phyloP scores from a whole-genome alignment of 2,888 invertebrate species.

The Platycheirus albimanus region DNA sequence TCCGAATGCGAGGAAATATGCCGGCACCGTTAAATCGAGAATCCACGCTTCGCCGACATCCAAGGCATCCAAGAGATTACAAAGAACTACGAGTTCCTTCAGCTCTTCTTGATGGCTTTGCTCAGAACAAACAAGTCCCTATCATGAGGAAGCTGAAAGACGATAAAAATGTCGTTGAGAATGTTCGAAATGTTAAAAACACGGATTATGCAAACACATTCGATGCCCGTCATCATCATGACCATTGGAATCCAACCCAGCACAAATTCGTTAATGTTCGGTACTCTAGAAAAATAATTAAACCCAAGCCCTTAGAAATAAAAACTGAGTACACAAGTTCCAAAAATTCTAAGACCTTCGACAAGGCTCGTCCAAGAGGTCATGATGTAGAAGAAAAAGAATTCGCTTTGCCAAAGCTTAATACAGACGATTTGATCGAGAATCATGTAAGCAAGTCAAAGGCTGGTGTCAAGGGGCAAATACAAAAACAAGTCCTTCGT shows the following conservation, averaged over 20 bases:
- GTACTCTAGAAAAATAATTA: slow-evolving; percentile 78
- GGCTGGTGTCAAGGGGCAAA: neutral
- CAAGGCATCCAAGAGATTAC: slow-evolving; percentile 78
- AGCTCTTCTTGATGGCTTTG: slow-evolving; percentile 76
- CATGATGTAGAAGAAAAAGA: slow-evolving; percentile 76
- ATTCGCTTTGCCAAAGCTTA: slow-evolving; percentile 76
- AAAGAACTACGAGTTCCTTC: slow-evolving; percentile 77
- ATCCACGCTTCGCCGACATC: slow-evolving; percentile 79
- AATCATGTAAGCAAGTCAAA: slow-evolving; percentile 68
- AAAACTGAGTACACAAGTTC: neutral
- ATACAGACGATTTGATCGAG: slow-evolving; percentile 76
- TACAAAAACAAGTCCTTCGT: neutral
- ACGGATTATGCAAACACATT: slow-evolving; percentile 77
- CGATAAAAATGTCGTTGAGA: slow-evolving; percentile 76
- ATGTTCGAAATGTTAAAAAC: slow-evolving; percentile 77
- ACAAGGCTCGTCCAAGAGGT: slow-evolving; percentile 77
- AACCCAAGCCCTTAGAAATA: slow-evolving; percentile 76
- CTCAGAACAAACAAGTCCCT: slow-evolving; percentile 75
- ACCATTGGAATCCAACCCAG: slow-evolving; percentile 80
- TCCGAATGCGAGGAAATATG: slow-evolving; percentile 79
- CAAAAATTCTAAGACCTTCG: slow-evolving; percentile 75
- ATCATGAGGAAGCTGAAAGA: slow-evolving; percentile 76
- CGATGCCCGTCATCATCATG: slow-evolving; percentile 81
- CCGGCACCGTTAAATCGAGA: slow-evolving; percentile 80
- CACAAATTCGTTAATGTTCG: slow-evolving; percentile 78